A percentile compares a stretch with the other conserved stretches of the same genome.
These are phyloP conservation scores for Autographa pulchrina DNA, from an alignment of 2,888 invertebrate genomes.

Conservation along the genomic window DNA sequence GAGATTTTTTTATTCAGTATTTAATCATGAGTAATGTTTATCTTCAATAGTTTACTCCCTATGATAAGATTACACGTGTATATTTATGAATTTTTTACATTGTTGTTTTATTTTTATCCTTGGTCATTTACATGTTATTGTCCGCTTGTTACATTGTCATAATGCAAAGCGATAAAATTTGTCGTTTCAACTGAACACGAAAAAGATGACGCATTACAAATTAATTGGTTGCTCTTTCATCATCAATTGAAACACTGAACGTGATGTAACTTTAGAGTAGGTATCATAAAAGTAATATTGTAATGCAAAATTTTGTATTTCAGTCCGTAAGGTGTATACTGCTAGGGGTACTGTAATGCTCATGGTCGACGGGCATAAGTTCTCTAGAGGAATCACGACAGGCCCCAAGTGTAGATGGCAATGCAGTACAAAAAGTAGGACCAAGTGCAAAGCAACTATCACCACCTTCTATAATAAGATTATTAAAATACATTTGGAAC, in stretches of 20 bases:
- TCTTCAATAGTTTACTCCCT: constrained; percentile 77
- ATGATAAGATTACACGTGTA: constrained; percentile 73
- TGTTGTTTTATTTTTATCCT: constrained; percentile 69
- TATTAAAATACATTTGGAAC: constrained; percentile 5
- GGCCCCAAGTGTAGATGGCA: constrained; percentile 25
- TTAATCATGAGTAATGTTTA: constrained; percentile 81
- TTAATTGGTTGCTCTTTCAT: too few relatives aligned
- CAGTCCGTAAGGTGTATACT: constrained; percentile 27
- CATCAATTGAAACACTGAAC: too few relatives aligned
- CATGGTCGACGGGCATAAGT: constrained; percentile 14
- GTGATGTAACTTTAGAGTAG: too few relatives aligned
- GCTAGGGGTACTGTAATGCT: constrained; percentile 30
- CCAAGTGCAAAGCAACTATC: constrained; percentile 35
- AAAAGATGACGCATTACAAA: not conserved
- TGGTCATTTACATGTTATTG: not conserved
- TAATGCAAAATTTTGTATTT: constrained; percentile 14
- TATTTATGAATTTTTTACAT: constrained; percentile 72
- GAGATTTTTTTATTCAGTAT: constrained; percentile 80
- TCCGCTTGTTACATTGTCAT: too few relatives aligned
- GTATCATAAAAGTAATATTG: not conserved
- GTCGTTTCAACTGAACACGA: not conserved
- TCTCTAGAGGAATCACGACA: constrained; percentile 15
- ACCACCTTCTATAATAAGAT: constrained; percentile 25
- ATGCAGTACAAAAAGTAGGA: constrained; percentile 30
- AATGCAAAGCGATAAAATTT: not conserved